These are phyloP conservation scores for Araneus ventricosus DNA, from an alignment of 1,140 invertebrate genomes.

Conservation along the genomic window DNA sequence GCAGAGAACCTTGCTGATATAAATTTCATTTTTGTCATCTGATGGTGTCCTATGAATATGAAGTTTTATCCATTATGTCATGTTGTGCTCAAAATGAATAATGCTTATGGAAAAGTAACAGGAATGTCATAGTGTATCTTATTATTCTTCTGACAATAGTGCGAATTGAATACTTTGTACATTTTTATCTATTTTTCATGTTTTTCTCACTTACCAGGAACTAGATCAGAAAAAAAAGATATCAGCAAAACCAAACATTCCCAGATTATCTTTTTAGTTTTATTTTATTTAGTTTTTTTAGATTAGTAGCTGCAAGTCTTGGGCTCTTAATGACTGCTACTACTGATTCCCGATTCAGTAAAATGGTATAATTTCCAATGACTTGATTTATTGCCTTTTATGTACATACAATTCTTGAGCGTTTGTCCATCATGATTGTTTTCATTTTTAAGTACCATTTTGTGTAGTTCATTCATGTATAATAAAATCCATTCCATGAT, in stretches of 20 bases:
- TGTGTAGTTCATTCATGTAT: constrained; percentile 70
- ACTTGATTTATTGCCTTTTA: constrained; percentile 11
- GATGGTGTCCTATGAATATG: constrained; percentile 61
- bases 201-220: constrained; percentile 51
- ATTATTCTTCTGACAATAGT: constrained; percentile 13
- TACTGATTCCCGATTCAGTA: constrained; percentile 33
- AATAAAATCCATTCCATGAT: constrained; percentile 72
- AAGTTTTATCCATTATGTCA: constrained; percentile 72
- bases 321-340: constrained; percentile 51
- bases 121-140: constrained; percentile 58
- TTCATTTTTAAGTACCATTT: constrained; percentile 60
- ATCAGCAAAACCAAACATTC: constrained; percentile 43
- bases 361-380: constrained; percentile 62
- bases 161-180: not conserved
- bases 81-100: constrained; percentile 69
- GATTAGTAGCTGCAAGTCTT: constrained; percentile 56
- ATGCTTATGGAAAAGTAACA: constrained; percentile 59
- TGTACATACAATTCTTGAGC: constrained; percentile 37
- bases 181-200: constrained; percentile 6
- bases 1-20: constrained; percentile 68
- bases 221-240: constrained; percentile 45
- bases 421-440: constrained; percentile 33
- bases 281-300: constrained; percentile 56
- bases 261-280: constrained; percentile 51
- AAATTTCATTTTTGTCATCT: constrained; percentile 65